These are phyloP conservation scores for Goniozus legneri DNA, from an alignment of 1,140 invertebrate genomes.

Conservation along the genomic window DNA sequence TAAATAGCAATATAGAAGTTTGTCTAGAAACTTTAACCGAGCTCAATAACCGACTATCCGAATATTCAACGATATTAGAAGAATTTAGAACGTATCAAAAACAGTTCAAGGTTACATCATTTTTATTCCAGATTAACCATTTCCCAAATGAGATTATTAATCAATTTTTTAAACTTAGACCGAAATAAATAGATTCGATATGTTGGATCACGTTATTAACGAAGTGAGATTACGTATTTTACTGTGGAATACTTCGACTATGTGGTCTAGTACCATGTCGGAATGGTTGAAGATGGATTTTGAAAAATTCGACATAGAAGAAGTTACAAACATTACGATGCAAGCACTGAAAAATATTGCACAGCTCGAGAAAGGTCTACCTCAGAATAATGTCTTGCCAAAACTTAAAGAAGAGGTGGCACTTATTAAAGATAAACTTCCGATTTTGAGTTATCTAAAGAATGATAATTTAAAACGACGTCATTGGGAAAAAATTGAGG, in stretches of 20 bases:
- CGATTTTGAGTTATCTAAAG: conserved; percentile 69
- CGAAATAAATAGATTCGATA: conserved; percentile 75
- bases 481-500: conserved; percentile 81
- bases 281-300: conserved; percentile 68
- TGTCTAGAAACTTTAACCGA: conserved; percentile 62
- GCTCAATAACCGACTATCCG: conserved; percentile 60
- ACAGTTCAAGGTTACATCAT: conserved; percentile 61
- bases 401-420: conserved; percentile 72
- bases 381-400: conserved; percentile 72
- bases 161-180: conserved; percentile 56
- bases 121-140: neutral
- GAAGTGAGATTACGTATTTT: conserved; percentile 74
- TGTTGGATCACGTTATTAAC: conserved; percentile 71
- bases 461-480: conserved; percentile 71
- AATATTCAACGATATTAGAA: conserved; percentile 62
- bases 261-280: conserved; percentile 63
- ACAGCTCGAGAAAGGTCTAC: conserved; percentile 74
- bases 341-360: conserved; percentile 70
- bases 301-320: conserved; percentile 66
- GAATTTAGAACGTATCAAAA: conserved; percentile 70
- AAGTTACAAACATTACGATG: conserved; percentile 64
- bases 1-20: conserved; percentile 63
- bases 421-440: conserved; percentile 72
- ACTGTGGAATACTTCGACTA: conserved; percentile 71
- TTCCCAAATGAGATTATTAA: neutral